phyloP scores from a whole-genome alignment of 1,140 invertebrate genomes.

The Orius insidiosus region DNA sequence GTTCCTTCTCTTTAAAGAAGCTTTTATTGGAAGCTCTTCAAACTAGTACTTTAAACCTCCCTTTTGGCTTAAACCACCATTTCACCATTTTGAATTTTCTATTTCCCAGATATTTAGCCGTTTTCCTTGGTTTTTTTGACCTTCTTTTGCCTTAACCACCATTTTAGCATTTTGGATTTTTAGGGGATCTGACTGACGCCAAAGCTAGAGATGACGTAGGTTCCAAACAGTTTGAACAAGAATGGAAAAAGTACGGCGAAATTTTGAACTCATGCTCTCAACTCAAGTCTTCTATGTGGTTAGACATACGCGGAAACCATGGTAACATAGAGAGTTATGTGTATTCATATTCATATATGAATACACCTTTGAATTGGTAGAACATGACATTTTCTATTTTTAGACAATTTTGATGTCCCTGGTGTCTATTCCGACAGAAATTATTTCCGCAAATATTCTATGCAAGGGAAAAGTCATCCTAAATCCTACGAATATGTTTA shows the following conservation, averaged over 20 bases:
- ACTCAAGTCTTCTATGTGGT: conserved; percentile 42
- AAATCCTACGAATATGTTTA: conserved; percentile 52
- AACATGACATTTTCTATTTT: conserved; percentile 26
- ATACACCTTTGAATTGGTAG: too few species aligned
- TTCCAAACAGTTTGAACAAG: conserved; percentile 61
- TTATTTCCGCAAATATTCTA: conserved; percentile 63
- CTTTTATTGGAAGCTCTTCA: too few species aligned
- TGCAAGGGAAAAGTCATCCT: conserved; percentile 49
- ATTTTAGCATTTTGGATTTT: conserved; percentile 15
- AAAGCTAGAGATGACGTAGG: conserved; percentile 61
- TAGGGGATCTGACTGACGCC: conserved; percentile 79
- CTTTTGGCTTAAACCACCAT: too few species aligned
- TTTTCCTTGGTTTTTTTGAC: too few species aligned
- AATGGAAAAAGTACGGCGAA: conserved; percentile 69
- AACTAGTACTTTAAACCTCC: too few species aligned
- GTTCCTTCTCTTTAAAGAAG: too few species aligned
- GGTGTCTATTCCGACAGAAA: conserved; percentile 48
- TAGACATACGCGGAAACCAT: conserved; percentile 90
- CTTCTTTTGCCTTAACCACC: too few species aligned
- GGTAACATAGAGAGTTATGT: conserved; percentile 33
- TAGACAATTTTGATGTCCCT: conserved; percentile 81
- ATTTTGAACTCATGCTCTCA: conserved; percentile 50
- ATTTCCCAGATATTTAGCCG: too few species aligned
- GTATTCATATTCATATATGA: not conserved
- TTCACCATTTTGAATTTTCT: too few species aligned